Base-by-base conservation (phyloP, 2,888 invertebrate species). In the Oligia strigilis region DNA sequence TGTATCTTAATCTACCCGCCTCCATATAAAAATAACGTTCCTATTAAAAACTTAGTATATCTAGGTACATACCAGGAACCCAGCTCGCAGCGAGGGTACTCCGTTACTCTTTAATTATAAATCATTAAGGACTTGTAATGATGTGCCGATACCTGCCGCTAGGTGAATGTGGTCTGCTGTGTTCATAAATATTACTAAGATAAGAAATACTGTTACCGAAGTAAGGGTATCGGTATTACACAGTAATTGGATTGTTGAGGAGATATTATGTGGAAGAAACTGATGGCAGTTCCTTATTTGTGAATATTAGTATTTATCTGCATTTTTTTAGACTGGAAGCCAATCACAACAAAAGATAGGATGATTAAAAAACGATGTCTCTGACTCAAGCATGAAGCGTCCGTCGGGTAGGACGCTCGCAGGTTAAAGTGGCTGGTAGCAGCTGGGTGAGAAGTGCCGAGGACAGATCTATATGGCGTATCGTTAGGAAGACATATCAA, bases 41-140 rank as follows among this genome's bases (percentile, higher is more conserved):
- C 60, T 46, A 55, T 60, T 46, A 62, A 23, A 46, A 70, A n/a
- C 60, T 46, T 36, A 36, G 52, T 23, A 46, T 29, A 75, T 55
- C 62, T n/a, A 36, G 49, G 4, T 77, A 86, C 78, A 3, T 77
- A 86, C 83, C 4, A 72, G 65, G 84, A 86, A 78, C 49, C 3
- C 86, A 82, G 77, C 52, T 71, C 55, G 36, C 72, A 14, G 36
- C 66, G 52, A 64, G 67, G 49, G 70, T 49, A 19, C 60, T 40
- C 80, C 84, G 85, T 87, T 84, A 81, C n/a, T 66, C 66, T 74
- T 81, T 85, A 85, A 85, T 87, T 85, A 85, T 73, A 80, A 88
- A 88, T 87, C 84, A 88, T 87, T 85, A 84, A 67, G 84, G 43
- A n/a, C 40, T 49, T 23, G 66, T 78, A 87, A 78, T 75, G 80